Evolutionary conservation across 2,888 invertebrate species (phyloP).

Genomic region (Quadriops clusia): DNA sequence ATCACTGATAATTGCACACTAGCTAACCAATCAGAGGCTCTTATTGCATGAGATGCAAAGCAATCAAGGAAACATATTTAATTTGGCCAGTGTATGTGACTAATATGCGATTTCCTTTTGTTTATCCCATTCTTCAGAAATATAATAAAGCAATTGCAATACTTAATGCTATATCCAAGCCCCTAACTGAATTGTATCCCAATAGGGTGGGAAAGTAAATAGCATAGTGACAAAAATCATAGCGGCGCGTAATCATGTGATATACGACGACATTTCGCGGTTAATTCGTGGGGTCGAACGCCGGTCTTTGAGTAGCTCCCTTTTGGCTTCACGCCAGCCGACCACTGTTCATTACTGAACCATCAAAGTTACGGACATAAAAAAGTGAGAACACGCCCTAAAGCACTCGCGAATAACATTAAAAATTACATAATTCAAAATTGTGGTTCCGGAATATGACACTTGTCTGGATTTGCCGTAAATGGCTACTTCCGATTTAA

Average conservation of each 20-base stretch:
- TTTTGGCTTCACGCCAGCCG: slow-evolving; percentile 25
- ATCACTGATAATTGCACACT: no score
- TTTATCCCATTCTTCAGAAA: no score
- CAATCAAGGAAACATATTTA: no score
- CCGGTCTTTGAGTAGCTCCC: slow-evolving; percentile 12
- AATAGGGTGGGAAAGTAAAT: slow-evolving; percentile 29
- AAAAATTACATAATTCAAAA: slow-evolving; percentile 37
- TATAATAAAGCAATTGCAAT: no score
- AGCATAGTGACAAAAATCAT: slow-evolving; percentile 32
- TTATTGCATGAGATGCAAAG: no score
- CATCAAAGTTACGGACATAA: slow-evolving; percentile 16
- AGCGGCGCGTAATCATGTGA: slow-evolving; percentile 34
- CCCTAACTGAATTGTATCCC: slow-evolving; percentile 22
- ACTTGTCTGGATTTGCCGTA: slow-evolving; percentile 31
- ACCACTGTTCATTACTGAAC: slow-evolving; percentile 20
- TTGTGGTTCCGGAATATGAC: slow-evolving; percentile 31
- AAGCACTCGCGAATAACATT: slow-evolving; percentile 25
- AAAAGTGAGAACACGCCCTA: slow-evolving; percentile 21
- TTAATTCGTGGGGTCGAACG: slow-evolving; percentile 30
- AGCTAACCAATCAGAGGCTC: no score
- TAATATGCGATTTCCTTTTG: no score
- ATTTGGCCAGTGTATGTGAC: no score
- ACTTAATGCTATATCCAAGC: no score
- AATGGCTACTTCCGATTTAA: slow-evolving; percentile 36
- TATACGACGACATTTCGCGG: slow-evolving; percentile 32